phyloP scores from a whole-genome alignment of 1,140 invertebrate genomes.

The Drosophila azteca region DNA sequence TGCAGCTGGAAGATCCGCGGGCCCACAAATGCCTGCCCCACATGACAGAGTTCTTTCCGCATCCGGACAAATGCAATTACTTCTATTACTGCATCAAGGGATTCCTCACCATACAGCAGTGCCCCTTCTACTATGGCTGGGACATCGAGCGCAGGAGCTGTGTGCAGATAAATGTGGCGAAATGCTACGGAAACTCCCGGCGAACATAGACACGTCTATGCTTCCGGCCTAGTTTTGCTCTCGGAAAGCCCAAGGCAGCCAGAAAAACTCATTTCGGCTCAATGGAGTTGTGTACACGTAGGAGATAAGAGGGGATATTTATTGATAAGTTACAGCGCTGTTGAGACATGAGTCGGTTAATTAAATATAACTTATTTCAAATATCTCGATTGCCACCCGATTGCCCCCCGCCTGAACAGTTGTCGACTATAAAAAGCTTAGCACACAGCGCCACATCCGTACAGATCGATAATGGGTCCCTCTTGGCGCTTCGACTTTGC shows the following conservation, averaged over 20 bases:
- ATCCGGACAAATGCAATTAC: conserved; percentile 77
- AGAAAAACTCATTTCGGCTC: conserved; percentile 20
- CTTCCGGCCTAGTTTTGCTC: background rate
- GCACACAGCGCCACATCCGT: conserved; percentile 22
- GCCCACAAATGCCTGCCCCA: conserved; percentile 71
- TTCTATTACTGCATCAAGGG: conserved; percentile 82
- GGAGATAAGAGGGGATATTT: conserved; percentile 54
- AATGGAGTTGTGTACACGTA: conserved; percentile 41
- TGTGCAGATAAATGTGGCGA: conserved; percentile 69
- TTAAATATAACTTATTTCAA: conserved; percentile 74
- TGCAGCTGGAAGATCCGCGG: conserved; percentile 50
- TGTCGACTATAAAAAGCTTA: conserved; percentile 63
- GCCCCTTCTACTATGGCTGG: conserved; percentile 80
- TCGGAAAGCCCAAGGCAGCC: conserved; percentile 30
- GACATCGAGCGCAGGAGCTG: conserved; percentile 71
- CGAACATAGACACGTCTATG: conserved; percentile 29
- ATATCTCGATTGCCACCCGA: conserved; percentile 14
- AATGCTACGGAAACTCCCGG: conserved; percentile 64
- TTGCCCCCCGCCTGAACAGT: conserved; percentile 1
- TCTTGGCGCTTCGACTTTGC: conserved; percentile 39
- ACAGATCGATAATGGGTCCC: conserved; percentile 53
- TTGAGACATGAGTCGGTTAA: conserved; percentile 56
- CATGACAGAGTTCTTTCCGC: conserved; percentile 77
- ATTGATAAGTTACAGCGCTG: conserved; percentile 58
- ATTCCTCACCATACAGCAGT: conserved; percentile 75